Evolutionary conservation across 2,113 vertebrate species (phyloP), one percentile per base, ranked within the genome.

Genomic region (Rhagologus leucostigma): DNA sequence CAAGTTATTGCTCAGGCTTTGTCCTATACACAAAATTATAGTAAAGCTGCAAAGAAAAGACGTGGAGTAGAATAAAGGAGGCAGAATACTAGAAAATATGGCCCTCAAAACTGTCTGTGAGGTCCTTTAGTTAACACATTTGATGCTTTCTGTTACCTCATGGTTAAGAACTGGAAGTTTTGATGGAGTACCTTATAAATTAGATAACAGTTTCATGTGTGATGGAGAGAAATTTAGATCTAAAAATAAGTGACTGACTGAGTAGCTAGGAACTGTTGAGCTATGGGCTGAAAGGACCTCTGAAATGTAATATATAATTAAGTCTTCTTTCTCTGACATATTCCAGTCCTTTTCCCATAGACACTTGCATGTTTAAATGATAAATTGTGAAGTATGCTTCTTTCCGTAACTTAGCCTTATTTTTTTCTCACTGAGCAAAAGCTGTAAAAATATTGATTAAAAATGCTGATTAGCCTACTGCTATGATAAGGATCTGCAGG

Each of bases 151-250:
- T 95, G 18, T 50, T 89, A 82, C 78, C 10, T 65, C 63, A 7
- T 87, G 33, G 33, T 70, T 70, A 91, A 80, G 82, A 85, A 88
- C 14, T 76, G 22, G 29, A 88, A 81, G 42, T 63, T 95, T 93
- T 96, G 93, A 97, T 91, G 79, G 49, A 96, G 37, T 67, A 49
- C 64, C 57, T 90, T 91, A 94, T 89, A 92, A 96, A 95, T 95
- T 76, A 96, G 84, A 70, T 55, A 94, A 71, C 27, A 84, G 56
- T 59, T 93, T 92, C 55, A 27, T 55, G 24, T 64, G 42, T 65
- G 60, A 87, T 3, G 11, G 37, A 95, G 88, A 96, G 82, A 95
- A 78, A 94, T 85, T 85, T 56, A 35, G 56, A 39, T 91, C 92
- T 96, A 94, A 96, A 97, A 94, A 95, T 95, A 94, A 81, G 68